Conservation (phyloP, 1,140 invertebrate species). For the Akabosia matsudoensis region DNA sequence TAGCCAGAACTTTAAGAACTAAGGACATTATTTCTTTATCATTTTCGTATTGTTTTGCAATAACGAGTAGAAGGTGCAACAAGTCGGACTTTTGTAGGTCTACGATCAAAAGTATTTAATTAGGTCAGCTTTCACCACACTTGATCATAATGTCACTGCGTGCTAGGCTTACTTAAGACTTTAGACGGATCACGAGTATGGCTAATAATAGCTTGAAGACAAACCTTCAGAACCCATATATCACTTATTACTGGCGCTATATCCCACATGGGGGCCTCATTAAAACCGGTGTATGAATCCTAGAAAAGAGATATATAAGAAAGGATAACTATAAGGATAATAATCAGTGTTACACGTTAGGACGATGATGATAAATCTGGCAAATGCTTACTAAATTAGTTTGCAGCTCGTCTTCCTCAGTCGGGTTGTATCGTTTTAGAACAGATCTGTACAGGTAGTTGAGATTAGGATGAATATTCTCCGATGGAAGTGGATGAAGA, state of each 20-base stretch:
- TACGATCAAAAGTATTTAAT: neutral
- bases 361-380: too few species aligned
- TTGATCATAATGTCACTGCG: neutral
- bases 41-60: constrained; percentile 10
- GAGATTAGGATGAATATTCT: neutral
- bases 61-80: constrained; percentile 12
- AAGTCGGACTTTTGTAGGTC: neutral
- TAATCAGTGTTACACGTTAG: neutral
- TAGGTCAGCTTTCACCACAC: neutral
- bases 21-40: constrained; percentile 29
- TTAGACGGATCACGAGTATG: constrained; percentile 16
- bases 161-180: constrained; percentile 30
- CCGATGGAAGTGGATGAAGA: neutral
- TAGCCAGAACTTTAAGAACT: constrained; percentile 38
- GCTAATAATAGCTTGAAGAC: constrained; percentile 33
- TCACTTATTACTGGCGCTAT: neutral
- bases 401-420: neutral
- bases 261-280: neutral
- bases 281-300: neutral
- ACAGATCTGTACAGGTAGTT: neutral
- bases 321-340: too few species aligned
- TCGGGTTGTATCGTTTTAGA: neutral
- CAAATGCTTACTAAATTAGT: neutral
- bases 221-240: neutral
- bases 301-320: too few species aligned